These are phyloP conservation scores for Hypotaenidia philippensis DNA, from an alignment of 2,797 vertebrate species.

Conservation along the genomic window DNA sequence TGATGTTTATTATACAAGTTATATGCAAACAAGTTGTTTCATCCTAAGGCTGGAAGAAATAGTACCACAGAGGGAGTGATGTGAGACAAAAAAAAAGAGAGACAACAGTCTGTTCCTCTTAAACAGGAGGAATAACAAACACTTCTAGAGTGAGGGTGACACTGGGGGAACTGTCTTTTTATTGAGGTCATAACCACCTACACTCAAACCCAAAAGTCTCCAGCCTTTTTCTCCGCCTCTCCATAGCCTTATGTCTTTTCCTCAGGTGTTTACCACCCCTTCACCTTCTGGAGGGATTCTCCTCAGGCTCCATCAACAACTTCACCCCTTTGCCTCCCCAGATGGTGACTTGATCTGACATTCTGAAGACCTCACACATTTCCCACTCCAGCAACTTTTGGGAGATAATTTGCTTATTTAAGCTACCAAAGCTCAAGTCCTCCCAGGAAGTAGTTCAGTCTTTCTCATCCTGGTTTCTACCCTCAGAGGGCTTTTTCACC, in stretches of 20 bases:
- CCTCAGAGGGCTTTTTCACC: background rate
- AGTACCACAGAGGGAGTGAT: conserved; percentile 15
- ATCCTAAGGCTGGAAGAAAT: conserved; percentile 15
- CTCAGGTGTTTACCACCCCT: background rate
- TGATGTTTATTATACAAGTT: background rate
- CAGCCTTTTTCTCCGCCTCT: background rate
- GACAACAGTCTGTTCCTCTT: conserved; percentile 2
- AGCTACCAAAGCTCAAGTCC: background rate
- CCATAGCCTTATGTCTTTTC: background rate
- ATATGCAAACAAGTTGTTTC: conserved; percentile 29
- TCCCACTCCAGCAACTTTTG: background rate
- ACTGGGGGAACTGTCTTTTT: background rate
- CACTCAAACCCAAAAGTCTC: background rate
- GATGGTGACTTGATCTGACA: background rate
- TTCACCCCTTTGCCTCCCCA: background rate
- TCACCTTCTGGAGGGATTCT: background rate
- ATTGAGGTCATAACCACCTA: conserved; percentile 32
- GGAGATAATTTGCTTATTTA: background rate
- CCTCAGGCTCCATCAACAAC: background rate
- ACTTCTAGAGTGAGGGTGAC: background rate
- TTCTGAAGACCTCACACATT: background rate
- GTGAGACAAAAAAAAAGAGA: background rate
- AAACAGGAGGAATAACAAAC: background rate
- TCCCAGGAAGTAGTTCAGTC: background rate
- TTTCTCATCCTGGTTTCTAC: background rate